Conservation (phyloP, 2,888 invertebrate species). For the Acleris emargana region DNA sequence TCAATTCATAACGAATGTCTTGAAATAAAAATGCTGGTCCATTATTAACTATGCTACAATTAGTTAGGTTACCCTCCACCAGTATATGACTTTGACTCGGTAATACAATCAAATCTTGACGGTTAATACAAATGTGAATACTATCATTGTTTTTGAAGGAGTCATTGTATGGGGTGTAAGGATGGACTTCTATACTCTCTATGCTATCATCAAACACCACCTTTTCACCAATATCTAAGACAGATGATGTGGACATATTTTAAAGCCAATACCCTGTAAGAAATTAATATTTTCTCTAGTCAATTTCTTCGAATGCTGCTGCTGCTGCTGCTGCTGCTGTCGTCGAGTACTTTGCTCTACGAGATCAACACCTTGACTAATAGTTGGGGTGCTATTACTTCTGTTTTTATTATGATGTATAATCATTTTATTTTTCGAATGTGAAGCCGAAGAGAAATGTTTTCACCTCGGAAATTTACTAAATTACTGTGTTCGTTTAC, state of each 20-base stretch:
- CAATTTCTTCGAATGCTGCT: too few relatives aligned
- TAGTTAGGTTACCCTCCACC: slow-evolving; percentile 3
- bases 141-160: slow-evolving; percentile 18
- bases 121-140: slow-evolving; percentile 4
- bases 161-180: slow-evolving; percentile 28
- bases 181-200: slow-evolving; percentile 33
- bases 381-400: not conserved
- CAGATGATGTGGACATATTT: slow-evolving; percentile 21
- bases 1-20: slow-evolving; percentile 28
- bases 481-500: not conserved
- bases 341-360: not conserved
- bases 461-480: slow-evolving; percentile 5
- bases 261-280: slow-evolving; percentile 20
- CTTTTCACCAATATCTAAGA: slow-evolving; percentile 24
- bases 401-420: slow-evolving; percentile 10
- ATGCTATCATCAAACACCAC: slow-evolving; percentile 21
- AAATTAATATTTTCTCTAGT: slow-evolving; percentile 2
- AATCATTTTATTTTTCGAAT: slow-evolving; percentile 23
- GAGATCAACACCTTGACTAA: not conserved
- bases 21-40: slow-evolving; percentile 18
- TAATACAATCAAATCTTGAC: slow-evolving; percentile 19
- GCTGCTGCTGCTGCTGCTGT: too few relatives aligned
- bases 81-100: slow-evolving; percentile 15
- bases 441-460: slow-evolving; percentile 7
- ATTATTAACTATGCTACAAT: slow-evolving; percentile 1